These are phyloP conservation scores for Pardalotus punctatus DNA, from an alignment of 2,113 vertebrate genomes.

Conservation along the genomic window DNA sequence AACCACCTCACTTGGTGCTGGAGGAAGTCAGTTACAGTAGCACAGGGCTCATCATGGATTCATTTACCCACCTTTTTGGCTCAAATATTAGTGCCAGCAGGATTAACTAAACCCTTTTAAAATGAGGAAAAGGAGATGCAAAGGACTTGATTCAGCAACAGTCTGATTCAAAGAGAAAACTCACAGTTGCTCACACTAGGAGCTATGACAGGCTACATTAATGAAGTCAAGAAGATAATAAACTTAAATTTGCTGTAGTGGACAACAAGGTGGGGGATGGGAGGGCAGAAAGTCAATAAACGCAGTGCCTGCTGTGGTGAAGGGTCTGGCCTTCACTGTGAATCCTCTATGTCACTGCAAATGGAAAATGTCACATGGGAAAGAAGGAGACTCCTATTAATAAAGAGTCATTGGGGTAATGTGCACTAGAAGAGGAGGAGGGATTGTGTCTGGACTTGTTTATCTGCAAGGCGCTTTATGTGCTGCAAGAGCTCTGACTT, in stretches of 20 bases:
- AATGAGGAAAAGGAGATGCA: not conserved
- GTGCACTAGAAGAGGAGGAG: not conserved
- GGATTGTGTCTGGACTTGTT: not conserved
- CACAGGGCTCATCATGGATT: not conserved
- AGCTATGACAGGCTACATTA: not conserved
- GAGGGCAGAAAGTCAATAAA: not conserved
- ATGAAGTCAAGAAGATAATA: not conserved
- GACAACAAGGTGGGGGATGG: rapidly evolving
- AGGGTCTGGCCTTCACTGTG: not conserved
- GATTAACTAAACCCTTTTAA: conserved; percentile 7
- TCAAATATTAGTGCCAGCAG: not conserved
- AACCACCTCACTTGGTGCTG: not conserved
- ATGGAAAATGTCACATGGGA: not conserved
- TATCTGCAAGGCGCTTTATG: not conserved
- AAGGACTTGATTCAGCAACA: conserved; percentile 4
- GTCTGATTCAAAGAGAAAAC: not conserved
- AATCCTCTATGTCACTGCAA: not conserved
- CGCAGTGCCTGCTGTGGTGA: not conserved
- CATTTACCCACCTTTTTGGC: not conserved
- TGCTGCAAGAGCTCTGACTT: not conserved
- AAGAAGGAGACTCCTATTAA: not conserved
- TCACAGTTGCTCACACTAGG: not conserved
- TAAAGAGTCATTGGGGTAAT: not conserved
- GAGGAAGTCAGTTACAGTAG: not conserved
- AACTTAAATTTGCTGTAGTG: not conserved